Base-by-base conservation (phyloP, 2,888 invertebrate genomes). In the Erebia aethiops region DNA sequence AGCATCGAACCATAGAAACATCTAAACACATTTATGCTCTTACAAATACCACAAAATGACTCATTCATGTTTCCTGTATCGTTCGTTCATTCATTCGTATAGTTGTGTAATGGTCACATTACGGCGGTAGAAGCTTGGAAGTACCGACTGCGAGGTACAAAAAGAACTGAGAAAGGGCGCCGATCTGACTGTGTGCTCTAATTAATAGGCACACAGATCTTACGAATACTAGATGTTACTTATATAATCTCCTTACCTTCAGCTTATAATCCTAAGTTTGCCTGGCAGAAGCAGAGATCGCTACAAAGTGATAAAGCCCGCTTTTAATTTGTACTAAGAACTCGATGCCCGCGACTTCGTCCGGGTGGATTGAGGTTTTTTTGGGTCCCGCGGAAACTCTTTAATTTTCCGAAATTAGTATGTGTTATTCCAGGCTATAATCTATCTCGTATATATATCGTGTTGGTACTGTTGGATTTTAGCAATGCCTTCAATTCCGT, bases 81-180 rank as follows among this genome's bases (percentile, higher is more conserved):
- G 62, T 63, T 71, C 57, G 57, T 63, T 71, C 71, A 68, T 71
- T 71, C 71, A 60, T 71, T 71, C 57, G 64, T 63, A 60, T 58
- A 56, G 71, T 63, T 49, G 81, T 82, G 81, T 77, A 74, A 75
- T 76, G 75, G 74, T 74, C 75, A 73, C 75, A 75, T 79, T 77
- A 77, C 75, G 71, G 72, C 68, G 73, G 71, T 74, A 77, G 75
- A 77, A 75, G 73, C 69, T 60, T 67, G 58, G 54, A 18, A 62
- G 61, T 72, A 62, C 57, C 71, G 4, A 43, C n/a, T 14, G 11
- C 16, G 60, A 60, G 60, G 43, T 41, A 60, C 9, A 11, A 43
- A 74, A 70, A 63, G 51, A 73, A 54, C 72, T 69, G 69, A 74
- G 76, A 70, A 73, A 71, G 71, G 80, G 76, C 80, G 80, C 79